Evolutionary conservation across 1,140 invertebrate genomes (phyloP).

Genomic region (Drepana arcuata): DNA sequence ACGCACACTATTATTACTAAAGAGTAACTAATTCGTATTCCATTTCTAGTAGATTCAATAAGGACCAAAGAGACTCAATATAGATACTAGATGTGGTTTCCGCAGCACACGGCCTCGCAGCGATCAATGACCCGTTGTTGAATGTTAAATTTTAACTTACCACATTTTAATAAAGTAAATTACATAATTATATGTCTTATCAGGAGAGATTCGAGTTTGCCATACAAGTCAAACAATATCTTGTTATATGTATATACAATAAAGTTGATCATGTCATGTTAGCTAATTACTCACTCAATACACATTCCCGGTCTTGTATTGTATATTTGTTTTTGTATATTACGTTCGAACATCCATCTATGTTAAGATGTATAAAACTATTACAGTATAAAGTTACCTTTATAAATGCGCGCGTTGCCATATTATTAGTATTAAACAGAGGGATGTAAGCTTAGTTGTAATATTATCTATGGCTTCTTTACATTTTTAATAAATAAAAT

Average conservation of each 20-base stretch:
- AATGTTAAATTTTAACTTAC: conserved; percentile 51
- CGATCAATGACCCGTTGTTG: conserved; percentile 34
- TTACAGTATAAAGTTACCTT: conserved; percentile 54
- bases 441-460: no score
- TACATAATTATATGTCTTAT: no score
- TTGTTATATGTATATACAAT: no score
- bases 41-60: conserved; percentile 13
- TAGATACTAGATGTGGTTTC: no score
- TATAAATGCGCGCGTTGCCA: conserved; percentile 53
- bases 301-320: conserved; percentile 48
- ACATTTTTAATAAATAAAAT: no score
- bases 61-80: conserved; percentile 22
- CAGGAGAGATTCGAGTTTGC: conserved; percentile 4
- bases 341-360: conserved; percentile 38
- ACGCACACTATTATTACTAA: no score
- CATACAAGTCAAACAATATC: not conserved
- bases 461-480: no score
- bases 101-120: no score
- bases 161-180: conserved; percentile 23
- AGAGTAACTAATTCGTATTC: no score
- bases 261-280: no score
- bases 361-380: conserved; percentile 28
- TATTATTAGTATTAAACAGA: conserved; percentile 48
- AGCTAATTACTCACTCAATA: conserved; percentile 9
- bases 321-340: conserved; percentile 35